Base-by-base conservation (phyloP, 2,113 vertebrate genomes). In the Lutjanus erythropterus region DNA sequence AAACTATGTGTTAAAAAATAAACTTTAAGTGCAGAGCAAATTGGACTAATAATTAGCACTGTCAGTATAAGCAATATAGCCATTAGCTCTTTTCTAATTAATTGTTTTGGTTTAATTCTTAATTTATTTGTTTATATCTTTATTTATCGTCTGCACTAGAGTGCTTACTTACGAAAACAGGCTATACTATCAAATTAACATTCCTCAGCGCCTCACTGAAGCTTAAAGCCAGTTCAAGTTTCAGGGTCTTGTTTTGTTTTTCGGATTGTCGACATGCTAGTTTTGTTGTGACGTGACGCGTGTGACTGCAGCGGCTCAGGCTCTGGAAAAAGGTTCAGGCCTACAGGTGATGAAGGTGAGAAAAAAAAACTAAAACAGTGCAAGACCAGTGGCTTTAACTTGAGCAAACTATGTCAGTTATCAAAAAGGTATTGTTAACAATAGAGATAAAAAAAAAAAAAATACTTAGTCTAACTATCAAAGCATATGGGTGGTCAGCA, bases 201-300 rank as follows among this genome's bases (percentile, higher is more conserved):
- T 92, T 93, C 91, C 90, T 39, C 14, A 0, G 70, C 46, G 46
- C 56, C 78, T 79, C 65, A 16, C 11, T 52, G 64, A 67, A 64
- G 62, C n/a, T n/a, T n/a, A n/a, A n/a, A n/a, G n/a, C n/a, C 5
- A 72, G 81, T 49, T 94, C 85, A 19, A 15, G 79, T 93, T 91
- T 89, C 93, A 89, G 75, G 23, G 3, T 47, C 71, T 66, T 81
- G 84, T 89, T 87, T 68, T 91, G 87, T 92, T 93, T n/a, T 91
- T 55, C 79, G 78, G 81, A 83, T 90, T 84, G 74, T 88, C 58
- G 42, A 79, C 87, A 42, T 61, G 87, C 77, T 59, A 67, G 71
- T 93, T 87, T 66, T 89, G 85, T 90, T 90, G 89, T 93, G 90
- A 91, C 84, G 27, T 62, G 83, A 68, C 33, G 83, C 75, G 80